phyloP scores from a whole-genome alignment of 2,888 invertebrate genomes.

The Yponomeuta malinellus region DNA sequence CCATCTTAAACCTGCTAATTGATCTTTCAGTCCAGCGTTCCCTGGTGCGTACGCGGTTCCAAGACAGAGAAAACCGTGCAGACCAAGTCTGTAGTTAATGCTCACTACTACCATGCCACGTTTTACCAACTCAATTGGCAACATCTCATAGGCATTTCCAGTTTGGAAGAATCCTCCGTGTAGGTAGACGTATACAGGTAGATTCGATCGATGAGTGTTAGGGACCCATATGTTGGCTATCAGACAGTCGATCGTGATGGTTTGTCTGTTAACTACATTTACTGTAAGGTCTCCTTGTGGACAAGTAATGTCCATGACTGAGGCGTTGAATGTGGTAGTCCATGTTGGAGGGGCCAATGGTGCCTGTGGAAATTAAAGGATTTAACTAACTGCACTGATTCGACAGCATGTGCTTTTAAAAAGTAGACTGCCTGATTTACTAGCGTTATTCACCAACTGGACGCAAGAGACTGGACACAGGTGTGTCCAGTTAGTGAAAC shows the following conservation, averaged over 20 bases:
- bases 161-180: background rate
- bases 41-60: constrained; percentile 17
- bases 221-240: background rate
- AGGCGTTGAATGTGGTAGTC: background rate
- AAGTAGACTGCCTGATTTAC: too few relatives aligned
- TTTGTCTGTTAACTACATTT: background rate
- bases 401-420: background rate
- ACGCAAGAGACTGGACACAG: too few relatives aligned
- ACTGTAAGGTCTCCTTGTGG: background rate
- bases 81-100: constrained; percentile 16
- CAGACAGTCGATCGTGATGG: background rate
- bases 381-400: background rate
- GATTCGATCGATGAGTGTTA: background rate
- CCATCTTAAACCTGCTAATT: constrained; percentile 19
- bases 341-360: background rate
- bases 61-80: constrained; percentile 18
- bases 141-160: background rate
- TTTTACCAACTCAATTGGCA: background rate
- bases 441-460: too few relatives aligned
- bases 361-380: background rate
- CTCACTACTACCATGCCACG: constrained; percentile 13
- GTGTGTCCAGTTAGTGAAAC: too few relatives aligned
- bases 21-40: constrained; percentile 20
- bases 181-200: background rate
- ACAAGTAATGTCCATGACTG: background rate